A percentile compares a stretch with the other conserved stretches of the same genome.
Evolutionary conservation across 1,140 invertebrate genomes (phyloP).

Genomic region (Maconellicoccus hirsutus): DNA sequence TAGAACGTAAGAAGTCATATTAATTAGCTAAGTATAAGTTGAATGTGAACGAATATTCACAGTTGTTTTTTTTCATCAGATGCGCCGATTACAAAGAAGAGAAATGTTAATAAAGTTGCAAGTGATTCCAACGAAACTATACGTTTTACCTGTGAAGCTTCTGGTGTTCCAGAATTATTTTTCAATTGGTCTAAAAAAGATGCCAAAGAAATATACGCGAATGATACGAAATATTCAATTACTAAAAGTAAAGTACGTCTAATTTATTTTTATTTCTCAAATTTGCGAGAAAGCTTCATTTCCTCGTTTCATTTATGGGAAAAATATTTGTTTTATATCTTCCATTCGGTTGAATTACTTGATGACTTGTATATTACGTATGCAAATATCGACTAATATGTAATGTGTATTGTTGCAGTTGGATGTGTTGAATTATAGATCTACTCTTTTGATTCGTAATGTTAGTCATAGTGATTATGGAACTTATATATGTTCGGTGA

Average conservation of each 20-base stretch:
- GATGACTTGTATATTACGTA: no score
- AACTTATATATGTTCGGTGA: conserved; percentile 73
- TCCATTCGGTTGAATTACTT: no score
- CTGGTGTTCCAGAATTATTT: conserved; percentile 65
- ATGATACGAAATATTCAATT: background rate
- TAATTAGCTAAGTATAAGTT: background rate
- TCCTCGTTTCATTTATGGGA: no score
- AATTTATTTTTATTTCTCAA: background rate
- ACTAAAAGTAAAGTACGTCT: background rate
- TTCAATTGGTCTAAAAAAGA: conserved; percentile 69
- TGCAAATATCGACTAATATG: no score
- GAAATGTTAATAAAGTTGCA: conserved; percentile 70
- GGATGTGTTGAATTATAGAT: conserved; percentile 58
- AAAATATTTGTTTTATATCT: no score
- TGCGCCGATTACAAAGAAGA: conserved; percentile 75
- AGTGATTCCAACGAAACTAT: conserved; percentile 72
- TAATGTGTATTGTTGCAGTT: conserved; percentile 36
- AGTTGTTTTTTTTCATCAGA: conserved; percentile 41
- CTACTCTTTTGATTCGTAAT: conserved; percentile 66
- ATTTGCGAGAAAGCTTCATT: no score
- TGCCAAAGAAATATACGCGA: background rate
- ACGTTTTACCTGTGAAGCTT: conserved; percentile 64
- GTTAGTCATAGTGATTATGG: conserved; percentile 79
- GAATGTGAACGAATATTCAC: background rate
- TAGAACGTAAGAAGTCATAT: conserved; percentile 62